Evolutionary conservation across 2,888 invertebrate genomes (phyloP), one percentile per base, ranked within the genome.

Genomic region (Lepidocyrtinus sp.): DNA sequence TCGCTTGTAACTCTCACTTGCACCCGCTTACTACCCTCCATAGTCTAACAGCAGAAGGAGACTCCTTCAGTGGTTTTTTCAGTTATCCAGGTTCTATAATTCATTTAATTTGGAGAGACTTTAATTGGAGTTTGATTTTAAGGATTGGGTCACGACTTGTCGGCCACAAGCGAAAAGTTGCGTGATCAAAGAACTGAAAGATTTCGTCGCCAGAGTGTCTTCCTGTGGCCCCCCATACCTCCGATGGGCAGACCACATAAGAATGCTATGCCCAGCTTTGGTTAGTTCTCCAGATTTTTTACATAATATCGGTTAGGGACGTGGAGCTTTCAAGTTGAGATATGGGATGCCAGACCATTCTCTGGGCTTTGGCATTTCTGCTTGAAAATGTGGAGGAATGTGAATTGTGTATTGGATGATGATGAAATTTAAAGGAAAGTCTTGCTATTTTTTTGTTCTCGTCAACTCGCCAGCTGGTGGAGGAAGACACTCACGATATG

Each of bases 201-300:
- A 91, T 81, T 91, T 91, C 86, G 88, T 91, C 74, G 88, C 89
- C 81, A 90, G 90, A 87, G 89, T 90, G 70, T 89, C 90, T 3
- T 88, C 89, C 15, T 89, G 91, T 70, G 91, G 91, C 26, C 88
- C 89, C 12, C 90, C 90, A 27, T 91, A 91, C 87, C 89, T 90
- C 80, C 88, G 89, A 69, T 91, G 91, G 91, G 88, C 89, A 76
- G 87, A 88, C 27, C 89, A 89, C 74, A 88, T 89, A 36, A 78
- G 88, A 27, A 88, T 88, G 77, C 88, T 89, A 69, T 89, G 88
- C 82, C 88, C 88, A 36, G 87, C 87, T 15, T 86, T 89, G 86
- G 89, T 89, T 82, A 87, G 88, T 85, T 46, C 55, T 67, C 36
- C n/a, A 17, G 17, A 5, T 24, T 45, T 64, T 45, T 64, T 19